Base-by-base conservation (phyloP, 2,888 invertebrate genomes). In the Dasypogon diadema region DNA sequence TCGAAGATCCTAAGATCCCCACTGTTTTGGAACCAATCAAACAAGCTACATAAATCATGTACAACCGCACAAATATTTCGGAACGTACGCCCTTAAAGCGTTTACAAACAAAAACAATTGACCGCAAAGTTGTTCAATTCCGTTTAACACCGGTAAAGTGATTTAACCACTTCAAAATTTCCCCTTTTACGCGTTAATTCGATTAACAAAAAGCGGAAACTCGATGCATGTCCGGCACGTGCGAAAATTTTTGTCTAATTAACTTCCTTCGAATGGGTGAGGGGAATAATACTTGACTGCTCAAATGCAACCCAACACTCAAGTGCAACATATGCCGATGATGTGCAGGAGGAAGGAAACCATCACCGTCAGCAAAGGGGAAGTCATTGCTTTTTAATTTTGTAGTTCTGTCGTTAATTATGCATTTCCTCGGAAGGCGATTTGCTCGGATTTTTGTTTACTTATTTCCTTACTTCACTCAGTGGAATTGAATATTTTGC, bases 121-220 rank as follows among this genome's bases (percentile, higher is more conserved):
- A 37, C 37, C 37, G 21, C 37, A 34, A 60, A 60, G 18, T 60
- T n/a, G 26, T 14, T 37, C n/a, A 10, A 18, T 21, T 18, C 10
- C 37, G 21, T 37, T 37, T 37, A 60, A 18, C 60, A 37, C 2
- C n/a, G 8, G 18, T 37, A 37, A 46, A 68, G 46, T 68, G 48
- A 68, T 68, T 68, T 48, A 68, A 68, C 24, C 46, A 48, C 14
- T 63, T 8, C n/a, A 16, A 14, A 30, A 46, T 68, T 46, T 68
- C 48, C 63, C 63, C 48, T 68, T 16, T 10, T 24, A 14, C 14
- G 46, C 65, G 14, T 26, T 68, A 68, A 68, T 48, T 48, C 65
- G 60, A 34, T 48, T 68, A 68, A 68, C 16, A 68, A 68, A 48
- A 26, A 48, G 48, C 65, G 65, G 65, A 68, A 68, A 48, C 26